Base-by-base conservation (phyloP, 2,797 vertebrate species). In the Poecilia picta region DNA sequence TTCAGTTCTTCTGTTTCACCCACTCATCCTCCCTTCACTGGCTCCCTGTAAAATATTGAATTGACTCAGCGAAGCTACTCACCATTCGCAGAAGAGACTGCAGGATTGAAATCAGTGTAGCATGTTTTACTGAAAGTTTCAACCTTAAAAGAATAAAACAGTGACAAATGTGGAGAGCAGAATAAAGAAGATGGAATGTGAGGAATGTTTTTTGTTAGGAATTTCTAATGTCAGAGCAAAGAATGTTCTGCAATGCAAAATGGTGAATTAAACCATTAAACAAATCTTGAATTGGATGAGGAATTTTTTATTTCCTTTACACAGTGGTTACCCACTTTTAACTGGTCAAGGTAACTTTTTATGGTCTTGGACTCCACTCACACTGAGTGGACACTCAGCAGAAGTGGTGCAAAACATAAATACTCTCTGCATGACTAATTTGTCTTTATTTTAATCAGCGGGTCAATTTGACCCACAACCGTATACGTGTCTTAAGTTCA, bases 1-100 rank as follows among this genome's bases (percentile, higher is more conserved):
- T n/a, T 81, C 47, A 53, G 64, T 73, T 49, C 33, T 71, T 7
- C 11, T 28, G 11, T 80, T 80, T 82, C n/a, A 77, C 55, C 36
- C 10, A 45, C 16, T 68, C 18, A 23, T 71, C 46, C 76, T 55
- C 47, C 47, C 46, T 51, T 70, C 47, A 70, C 47, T 70, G 64
- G 25, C 33, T 28, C 46, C 46, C 23, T 20, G 75, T 41, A 76
- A 51, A 51, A 25, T 77, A 36, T 77, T 51, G 5, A 70, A 77
- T 68, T 51, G 64, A 55, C 68, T 77, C 68, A 23, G 43, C 70
- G 46, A 77, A 75, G 20, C 41, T 15, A 55, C 74, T 75, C 41
- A 28, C 31, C 28, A 62, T 13, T 75, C 16, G 8, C 46, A 70
- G 33, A 53, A 39, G 51, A 70, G 47, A 16, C 64, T 46, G 25